A percentile compares a stretch with the other conserved stretches of the same genome.
Conservation (phyloP, 2,113 vertebrate genomes). For the Tyto alba region DNA sequence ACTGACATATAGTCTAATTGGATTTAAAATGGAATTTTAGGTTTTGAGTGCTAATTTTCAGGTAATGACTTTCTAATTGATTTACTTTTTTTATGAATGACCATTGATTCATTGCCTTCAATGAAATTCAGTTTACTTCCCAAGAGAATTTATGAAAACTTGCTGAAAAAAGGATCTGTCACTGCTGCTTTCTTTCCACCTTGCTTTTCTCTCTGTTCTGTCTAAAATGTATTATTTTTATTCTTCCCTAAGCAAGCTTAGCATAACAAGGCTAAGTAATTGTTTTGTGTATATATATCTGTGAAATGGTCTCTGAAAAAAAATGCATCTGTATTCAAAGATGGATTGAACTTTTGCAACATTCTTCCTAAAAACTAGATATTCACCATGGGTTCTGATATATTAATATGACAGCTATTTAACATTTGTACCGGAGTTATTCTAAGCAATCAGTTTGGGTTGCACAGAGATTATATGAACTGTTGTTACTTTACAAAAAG, state of each 20-base stretch:
- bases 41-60: slow-evolving; percentile 50
- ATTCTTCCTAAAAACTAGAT: not conserved
- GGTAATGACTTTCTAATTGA: slow-evolving; percentile 50
- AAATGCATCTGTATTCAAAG: not conserved
- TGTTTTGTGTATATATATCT: not conserved
- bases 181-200: not conserved
- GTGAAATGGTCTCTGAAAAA: not conserved
- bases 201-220: not conserved
- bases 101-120: slow-evolving; percentile 40
- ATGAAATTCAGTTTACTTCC: not conserved
- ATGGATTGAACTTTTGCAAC: not conserved
- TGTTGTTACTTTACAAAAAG: not conserved
- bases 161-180: not conserved
- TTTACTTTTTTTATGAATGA: slow-evolving; percentile 30
- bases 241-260: not conserved
- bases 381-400: not conserved
- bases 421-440: not conserved
- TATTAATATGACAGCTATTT: not conserved
- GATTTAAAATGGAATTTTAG: slow-evolving; percentile 32
- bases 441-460: not conserved
- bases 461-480: not conserved
- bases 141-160: slow-evolving; percentile 23
- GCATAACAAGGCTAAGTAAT: not conserved
- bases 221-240: not conserved
- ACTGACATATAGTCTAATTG: slow-evolving; percentile 22